Percentiles rank a stretch among this genome's conserved stretches.
Conservation (phyloP, 2,113 vertebrate genomes). For the Barnardius zonarius region DNA sequence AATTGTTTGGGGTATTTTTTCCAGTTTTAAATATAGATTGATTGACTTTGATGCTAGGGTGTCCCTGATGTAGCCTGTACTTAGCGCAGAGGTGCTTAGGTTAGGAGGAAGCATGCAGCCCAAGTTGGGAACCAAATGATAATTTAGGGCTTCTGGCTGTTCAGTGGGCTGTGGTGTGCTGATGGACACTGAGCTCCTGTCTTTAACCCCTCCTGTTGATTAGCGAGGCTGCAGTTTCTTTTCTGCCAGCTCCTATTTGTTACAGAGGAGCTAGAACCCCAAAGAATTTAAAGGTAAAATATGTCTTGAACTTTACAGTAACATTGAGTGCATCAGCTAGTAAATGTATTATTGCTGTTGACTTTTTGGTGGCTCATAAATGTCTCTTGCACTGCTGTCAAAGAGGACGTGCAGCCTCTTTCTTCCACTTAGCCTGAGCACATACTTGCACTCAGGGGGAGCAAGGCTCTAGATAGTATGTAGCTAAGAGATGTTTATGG, state of each 20-base stretch:
- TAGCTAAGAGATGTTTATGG: slow-evolving; percentile 55
- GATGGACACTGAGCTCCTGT: background rate
- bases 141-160: background rate
- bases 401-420: background rate
- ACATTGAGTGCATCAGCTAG: background rate
- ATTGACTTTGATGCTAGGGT: background rate
- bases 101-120: background rate
- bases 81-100: background rate
- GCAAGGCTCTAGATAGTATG: background rate
- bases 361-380: slow-evolving; percentile 15
- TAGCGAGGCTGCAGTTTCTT: background rate
- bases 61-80: background rate
- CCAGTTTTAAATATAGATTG: background rate
- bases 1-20: background rate
- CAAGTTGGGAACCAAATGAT: background rate
- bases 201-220: background rate
- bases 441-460: slow-evolving; percentile 5
- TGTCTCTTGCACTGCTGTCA: background rate
- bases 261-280: background rate
- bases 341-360: background rate
- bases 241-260: background rate
- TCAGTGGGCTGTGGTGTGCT: background rate
- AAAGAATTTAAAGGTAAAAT: background rate
- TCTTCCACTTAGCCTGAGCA: background rate
- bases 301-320: background rate